Base-by-base conservation (phyloP, 1,140 invertebrate genomes). In the Cylas formicarius region DNA sequence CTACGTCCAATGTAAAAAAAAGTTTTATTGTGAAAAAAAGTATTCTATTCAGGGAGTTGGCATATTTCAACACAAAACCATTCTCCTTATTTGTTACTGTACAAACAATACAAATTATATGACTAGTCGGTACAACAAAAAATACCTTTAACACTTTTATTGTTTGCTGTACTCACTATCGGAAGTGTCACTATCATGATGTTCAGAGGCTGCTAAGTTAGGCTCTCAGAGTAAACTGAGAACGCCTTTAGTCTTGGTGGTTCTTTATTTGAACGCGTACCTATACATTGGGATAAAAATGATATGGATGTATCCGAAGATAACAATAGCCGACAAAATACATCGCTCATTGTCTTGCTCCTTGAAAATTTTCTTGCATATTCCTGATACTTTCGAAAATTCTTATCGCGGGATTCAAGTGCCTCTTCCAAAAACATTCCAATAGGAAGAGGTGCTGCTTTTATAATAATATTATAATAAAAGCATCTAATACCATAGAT, bases 401-500 rank as follows among this genome's bases (percentile, higher is more conserved):
- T 44, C 44, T 65, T 67, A 48, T 65, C 58, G 6, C 49, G 6
- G 22, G 62, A 46, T 33, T 63, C 61, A 43, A 55, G 50, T 22
- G 61, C 56, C 43, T 66, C 53, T 57, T 67, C 60, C 13, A 57
- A 60, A 10, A 65, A 39, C 23, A 62, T 50, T 50, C 58, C 64
- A 24, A 67, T 63, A 57, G 67, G 26, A 49, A 63, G 46, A 50
- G 58, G 28, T 11, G 41, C 19, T 18, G 19, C 35, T 32, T 52
- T 37, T 28, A 62, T 49, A 34, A 61, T 62, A n/a, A n/a, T n/a
- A n/a, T n/a, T n/a, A n/a, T n/a, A n/a, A n/a, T n/a, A n/a, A n/a
- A n/a, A n/a, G n/a, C n/a, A n/a, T 37, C 55, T 37, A 24, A 40
- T 20, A 16, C 59, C 52, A 42, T 59, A 56, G 39, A 61, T 53